Conservation (phyloP, 2,113 vertebrate species). For the Dromiciops gliroides region DNA sequence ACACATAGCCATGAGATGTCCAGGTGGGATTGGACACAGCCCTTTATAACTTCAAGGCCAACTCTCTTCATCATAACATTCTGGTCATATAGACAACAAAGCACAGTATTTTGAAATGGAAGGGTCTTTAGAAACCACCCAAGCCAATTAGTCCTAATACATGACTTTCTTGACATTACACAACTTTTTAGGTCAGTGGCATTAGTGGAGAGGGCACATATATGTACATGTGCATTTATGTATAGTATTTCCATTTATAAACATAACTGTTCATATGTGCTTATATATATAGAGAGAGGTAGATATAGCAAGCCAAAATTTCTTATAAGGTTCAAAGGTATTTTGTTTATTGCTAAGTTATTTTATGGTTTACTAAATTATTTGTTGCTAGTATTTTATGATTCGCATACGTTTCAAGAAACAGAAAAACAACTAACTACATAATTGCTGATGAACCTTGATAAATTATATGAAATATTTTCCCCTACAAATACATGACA, state of each 20-base stretch:
- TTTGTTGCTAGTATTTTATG: background rate
- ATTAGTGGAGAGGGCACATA: background rate
- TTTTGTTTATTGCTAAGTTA: background rate
- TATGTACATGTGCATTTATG: background rate
- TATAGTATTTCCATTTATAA: background rate
- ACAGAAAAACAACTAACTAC: background rate
- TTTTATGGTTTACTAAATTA: background rate
- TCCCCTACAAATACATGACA: background rate
- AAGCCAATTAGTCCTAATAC: too few species aligned
- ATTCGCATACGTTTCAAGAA: background rate
- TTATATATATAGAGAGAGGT: background rate
- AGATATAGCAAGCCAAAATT: background rate
- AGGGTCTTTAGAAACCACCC: too few species aligned
- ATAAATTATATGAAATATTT: conserved; percentile 18
- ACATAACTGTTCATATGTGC: background rate
- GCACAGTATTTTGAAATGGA: too few species aligned
- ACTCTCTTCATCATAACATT: too few species aligned
- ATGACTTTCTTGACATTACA: too few species aligned
- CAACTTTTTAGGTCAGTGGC: too few species aligned
- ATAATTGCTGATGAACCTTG: background rate
- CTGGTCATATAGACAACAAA: too few species aligned
- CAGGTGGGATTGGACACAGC: too few species aligned
- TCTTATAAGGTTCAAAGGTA: background rate
- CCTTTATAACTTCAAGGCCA: too few species aligned
- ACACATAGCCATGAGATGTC: too few species aligned